These are phyloP conservation scores for Rhinophrynus dorsalis DNA, from an alignment of 2,797 vertebrate genomes.

Conservation along the genomic window DNA sequence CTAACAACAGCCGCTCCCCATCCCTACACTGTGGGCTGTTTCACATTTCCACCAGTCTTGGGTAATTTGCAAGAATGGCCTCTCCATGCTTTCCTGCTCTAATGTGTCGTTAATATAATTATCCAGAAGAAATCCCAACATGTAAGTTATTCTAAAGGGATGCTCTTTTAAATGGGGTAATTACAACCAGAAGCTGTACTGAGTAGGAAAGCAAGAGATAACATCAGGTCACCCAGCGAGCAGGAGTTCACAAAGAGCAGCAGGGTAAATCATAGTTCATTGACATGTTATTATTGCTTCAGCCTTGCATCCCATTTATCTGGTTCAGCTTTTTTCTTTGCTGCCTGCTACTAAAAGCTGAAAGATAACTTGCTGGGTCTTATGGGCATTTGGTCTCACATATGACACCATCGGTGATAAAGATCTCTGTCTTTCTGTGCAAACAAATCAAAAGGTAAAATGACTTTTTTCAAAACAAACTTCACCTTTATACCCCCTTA, in stretches of 20 bases:
- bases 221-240: conserved; percentile 66
- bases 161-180: conserved; percentile 66
- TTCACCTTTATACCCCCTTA: conserved; percentile 34
- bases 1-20: too few relatives aligned
- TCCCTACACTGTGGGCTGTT: too few relatives aligned
- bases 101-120: conserved; percentile 37
- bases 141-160: conserved; percentile 60
- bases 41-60: neutral
- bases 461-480: conserved; percentile 35
- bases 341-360: conserved; percentile 23
- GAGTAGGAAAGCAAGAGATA: conserved; percentile 68
- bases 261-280: conserved; percentile 55
- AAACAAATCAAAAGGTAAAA: conserved; percentile 42
- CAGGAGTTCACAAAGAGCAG: conserved; percentile 61
- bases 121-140: conserved; percentile 41
- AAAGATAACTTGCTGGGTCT: conserved; percentile 14
- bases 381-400: conserved; percentile 14
- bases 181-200: conserved; percentile 67
- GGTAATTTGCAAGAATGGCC: neutral
- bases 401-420: conserved; percentile 26
- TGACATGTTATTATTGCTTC: conserved; percentile 54
- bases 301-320: conserved; percentile 43
- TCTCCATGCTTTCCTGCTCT: conserved; percentile 1
- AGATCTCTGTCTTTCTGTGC: conserved; percentile 16
- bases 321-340: conserved; percentile 32